Base-by-base conservation (phyloP, 2,888 invertebrate genomes). In the Ormyrus thymus region DNA sequence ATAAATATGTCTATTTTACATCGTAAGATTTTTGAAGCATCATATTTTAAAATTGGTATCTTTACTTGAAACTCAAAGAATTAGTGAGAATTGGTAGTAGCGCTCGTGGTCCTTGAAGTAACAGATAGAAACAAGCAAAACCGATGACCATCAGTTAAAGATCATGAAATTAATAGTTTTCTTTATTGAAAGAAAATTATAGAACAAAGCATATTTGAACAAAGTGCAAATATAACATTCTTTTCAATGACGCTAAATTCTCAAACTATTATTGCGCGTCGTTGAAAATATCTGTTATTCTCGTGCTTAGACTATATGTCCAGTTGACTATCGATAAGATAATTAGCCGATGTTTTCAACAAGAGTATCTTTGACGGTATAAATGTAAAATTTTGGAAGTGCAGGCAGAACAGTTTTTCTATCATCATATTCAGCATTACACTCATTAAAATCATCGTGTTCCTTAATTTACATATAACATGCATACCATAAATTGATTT, bases 271-370 rank as follows among this genome's bases (percentile, higher is more conserved):
- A 29, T 66, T 70, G 59, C 64, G 72, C 68, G 72, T 51, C 58
- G 79, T 79, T 72, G 73, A 62, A 51, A 78, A 69, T 56, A 56
- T 71, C 74, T 68, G 66, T 80, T 77, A 71, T 75, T 74, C 61
- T 78, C 74, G 51, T 75, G 50, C 61, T 59, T 78, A 70, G 64
- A 77, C 65, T 77, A 13, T 74, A 46, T 70, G 74, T 77, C 71
- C 46, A 71, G 77, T 80, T 81, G 75, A 62, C 74, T 78, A 81
- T 74, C 72, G 58, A 75, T 78, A 69, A 81, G 68, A 73, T 62
- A 72, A 72, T 65, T 56, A 59, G 72, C 46, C 61, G 72, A 76
- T 81, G 78, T 76, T 78, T 78, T 78, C 81, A 69, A 69, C 68
- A 56, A 51, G 64, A 69, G 71, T 59, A 68, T 70, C 65, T 80